A percentile compares a stretch with the other conserved stretches of the same genome.
Evolutionary conservation across 1,140 invertebrate species (phyloP).

Genomic region (Drosophila nikananu): DNA sequence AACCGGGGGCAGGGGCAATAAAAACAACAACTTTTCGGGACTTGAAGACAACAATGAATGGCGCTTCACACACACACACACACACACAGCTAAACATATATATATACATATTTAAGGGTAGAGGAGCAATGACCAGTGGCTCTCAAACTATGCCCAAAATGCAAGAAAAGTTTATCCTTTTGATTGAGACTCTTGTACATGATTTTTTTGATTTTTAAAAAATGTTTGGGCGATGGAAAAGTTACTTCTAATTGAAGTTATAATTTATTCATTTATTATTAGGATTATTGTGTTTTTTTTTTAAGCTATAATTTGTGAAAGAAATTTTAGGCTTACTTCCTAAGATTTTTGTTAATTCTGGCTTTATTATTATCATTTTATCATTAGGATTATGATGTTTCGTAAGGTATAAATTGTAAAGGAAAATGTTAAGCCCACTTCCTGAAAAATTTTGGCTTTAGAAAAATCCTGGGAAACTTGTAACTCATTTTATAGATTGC

Average conservation of each 20-base stretch:
- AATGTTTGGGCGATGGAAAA: neutral
- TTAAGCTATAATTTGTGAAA: too few relatives aligned
- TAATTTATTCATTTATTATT: neutral
- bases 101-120: neutral
- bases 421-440: too few relatives aligned
- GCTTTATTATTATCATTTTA: too few relatives aligned
- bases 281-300: neutral
- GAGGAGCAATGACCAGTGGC: slow-evolving; percentile 18
- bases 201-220: neutral
- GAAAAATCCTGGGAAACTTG: too few relatives aligned
- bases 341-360: too few relatives aligned
- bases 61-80: slow-evolving; percentile 37
- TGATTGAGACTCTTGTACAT: too few relatives aligned
- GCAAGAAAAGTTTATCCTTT: neutral
- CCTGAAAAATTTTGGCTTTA: too few relatives aligned
- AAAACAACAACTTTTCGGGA: slow-evolving; percentile 42
- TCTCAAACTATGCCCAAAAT: slow-evolving; percentile 35
- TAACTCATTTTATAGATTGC: too few relatives aligned
- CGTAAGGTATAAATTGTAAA: too few relatives aligned
- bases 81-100: neutral
- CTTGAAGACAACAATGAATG: slow-evolving; percentile 51
- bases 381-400: too few relatives aligned
- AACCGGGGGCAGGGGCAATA: slow-evolving; percentile 29
- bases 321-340: too few relatives aligned
- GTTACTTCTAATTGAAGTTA: neutral